Base-by-base conservation (phyloP, 2,113 vertebrate species). In the Aplodontia rufa region DNA sequence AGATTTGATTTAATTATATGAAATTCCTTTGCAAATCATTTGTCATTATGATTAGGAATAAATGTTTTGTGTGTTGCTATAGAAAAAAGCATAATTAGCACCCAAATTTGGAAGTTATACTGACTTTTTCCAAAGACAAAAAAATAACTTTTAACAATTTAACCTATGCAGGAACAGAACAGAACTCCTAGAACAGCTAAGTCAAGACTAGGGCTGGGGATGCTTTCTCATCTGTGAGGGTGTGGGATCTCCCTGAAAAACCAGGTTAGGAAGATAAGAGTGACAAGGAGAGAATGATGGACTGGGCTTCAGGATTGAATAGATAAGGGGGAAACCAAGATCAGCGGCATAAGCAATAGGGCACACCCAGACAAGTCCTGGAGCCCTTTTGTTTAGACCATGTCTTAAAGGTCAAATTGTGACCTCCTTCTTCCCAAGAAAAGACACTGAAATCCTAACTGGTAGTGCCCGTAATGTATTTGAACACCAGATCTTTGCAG, bases 41-140 rank as follows among this genome's bases (percentile, higher is more conserved):
- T 62, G 26, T 12, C 68, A 82, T 69, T 64, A 62, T 49, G 30
- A 37, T 51, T 82, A 94, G 45, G 42, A 86, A 86, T 42, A 85
- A 10, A 45, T 75, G 20, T n/a, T 93, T 60, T 87, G 8, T 81
- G n/a, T 87, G n/a, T 35, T 83, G 83, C 58, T 75, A 40, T 1
- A 58, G 69, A 16, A 66, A 75, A 62, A 47, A 53, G 76, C 85
- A 69, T 1, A 90, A 80, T 47, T 80, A 49, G 17, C 35, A 35
- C 58, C 35, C 55, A 95, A 85, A 26, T 2, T 30, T 79, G 16
- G 62, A 72, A 93, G 42, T 51, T 66, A 83, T 6, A 49, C 24
- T 60, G 53, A 85, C 71, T 90, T 90, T 79, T 72, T 72, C 14
- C 17, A 68, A 90, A 86, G 42, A 95, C 28, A 55, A 81, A 86